A percentile compares a stretch with the other conserved stretches of the same genome.
phyloP scores from a whole-genome alignment of 1,140 invertebrate species.

The Drosophila setifemur region DNA sequence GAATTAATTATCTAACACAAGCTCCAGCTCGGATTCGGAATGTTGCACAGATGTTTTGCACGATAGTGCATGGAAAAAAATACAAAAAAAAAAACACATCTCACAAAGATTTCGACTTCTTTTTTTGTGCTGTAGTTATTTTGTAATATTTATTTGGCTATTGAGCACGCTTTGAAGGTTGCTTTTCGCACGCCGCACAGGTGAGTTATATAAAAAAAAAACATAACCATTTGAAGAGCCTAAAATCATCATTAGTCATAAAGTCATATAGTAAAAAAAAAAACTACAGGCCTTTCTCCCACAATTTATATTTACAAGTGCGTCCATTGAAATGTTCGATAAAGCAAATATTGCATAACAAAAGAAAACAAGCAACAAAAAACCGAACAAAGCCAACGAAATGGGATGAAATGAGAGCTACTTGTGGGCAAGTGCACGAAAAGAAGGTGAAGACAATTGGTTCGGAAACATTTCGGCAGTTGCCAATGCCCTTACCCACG shows the following conservation, averaged over 20 bases:
- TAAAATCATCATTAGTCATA: constrained; percentile 38
- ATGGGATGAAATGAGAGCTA: constrained; percentile 43
- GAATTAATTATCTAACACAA: constrained; percentile 64
- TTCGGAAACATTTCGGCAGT: constrained; percentile 27
- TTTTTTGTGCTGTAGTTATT: constrained; percentile 27
- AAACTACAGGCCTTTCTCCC: constrained; percentile 52
- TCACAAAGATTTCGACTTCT: constrained; percentile 34
- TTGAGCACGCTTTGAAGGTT: constrained; percentile 61
- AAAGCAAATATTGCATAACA: constrained; percentile 55
- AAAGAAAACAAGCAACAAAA: constrained; percentile 28
- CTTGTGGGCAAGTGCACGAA: constrained; percentile 35
- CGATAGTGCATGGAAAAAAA: constrained; percentile 32
- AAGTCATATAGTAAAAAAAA: not conserved
- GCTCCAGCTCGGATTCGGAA: constrained; percentile 29
- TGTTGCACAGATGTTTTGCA: constrained; percentile 65
- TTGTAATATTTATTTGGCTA: constrained; percentile 57
- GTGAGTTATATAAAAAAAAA: constrained; percentile 37
- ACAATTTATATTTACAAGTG: constrained; percentile 55
- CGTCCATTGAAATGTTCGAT: constrained; percentile 43
- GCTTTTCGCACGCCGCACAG: constrained; percentile 32
- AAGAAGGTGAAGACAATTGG: constrained; percentile 35
- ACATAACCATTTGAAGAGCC: constrained; percentile 28
- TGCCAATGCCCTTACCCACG: constrained; percentile 49
- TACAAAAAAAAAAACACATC: no score
- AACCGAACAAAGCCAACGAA: constrained; percentile 20